Percentiles rank a stretch among this genome's conserved stretches.
These are phyloP conservation scores for Lomographa bimaculata DNA, from an alignment of 2,888 invertebrate species.

Conservation along the genomic window DNA sequence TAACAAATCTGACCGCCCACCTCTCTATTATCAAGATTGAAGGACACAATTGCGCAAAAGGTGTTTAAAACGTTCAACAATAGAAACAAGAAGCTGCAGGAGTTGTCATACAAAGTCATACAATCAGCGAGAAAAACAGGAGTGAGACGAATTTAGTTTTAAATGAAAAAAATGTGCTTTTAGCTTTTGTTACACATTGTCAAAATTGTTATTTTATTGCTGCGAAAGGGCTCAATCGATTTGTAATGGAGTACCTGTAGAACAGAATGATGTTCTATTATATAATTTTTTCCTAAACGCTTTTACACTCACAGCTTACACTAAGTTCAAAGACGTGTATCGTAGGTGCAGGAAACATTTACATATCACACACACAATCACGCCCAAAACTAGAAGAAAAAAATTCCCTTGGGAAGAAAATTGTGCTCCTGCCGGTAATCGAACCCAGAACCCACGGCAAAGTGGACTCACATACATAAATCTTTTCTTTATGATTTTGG, in stretches of 20 bases:
- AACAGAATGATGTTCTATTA: background rate
- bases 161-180: conserved; percentile 2
- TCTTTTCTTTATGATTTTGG: too few species aligned
- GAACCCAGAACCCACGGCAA: too few species aligned
- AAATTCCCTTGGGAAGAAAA: too few species aligned
- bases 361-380: too few species aligned
- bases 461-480: too few species aligned
- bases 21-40: conserved; percentile 5
- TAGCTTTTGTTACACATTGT: background rate
- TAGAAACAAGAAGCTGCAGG: conserved; percentile 20
- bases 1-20: conserved; percentile 29
- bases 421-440: too few species aligned
- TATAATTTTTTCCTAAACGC: too few species aligned
- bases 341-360: too few species aligned
- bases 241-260: background rate
- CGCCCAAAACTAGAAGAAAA: too few species aligned
- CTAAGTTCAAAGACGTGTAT: too few species aligned
- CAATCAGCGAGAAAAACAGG: conserved; percentile 3
- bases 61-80: conserved; percentile 25
- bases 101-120: conserved; percentile 6
- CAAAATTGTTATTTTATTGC: background rate
- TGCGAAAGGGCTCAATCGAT: conserved; percentile 7
- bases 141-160: conserved; percentile 9
- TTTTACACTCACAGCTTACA: too few species aligned
- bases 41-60: conserved; percentile 31